Conservation (phyloP, 2,888 invertebrate species). For the Drosophila anceps region DNA sequence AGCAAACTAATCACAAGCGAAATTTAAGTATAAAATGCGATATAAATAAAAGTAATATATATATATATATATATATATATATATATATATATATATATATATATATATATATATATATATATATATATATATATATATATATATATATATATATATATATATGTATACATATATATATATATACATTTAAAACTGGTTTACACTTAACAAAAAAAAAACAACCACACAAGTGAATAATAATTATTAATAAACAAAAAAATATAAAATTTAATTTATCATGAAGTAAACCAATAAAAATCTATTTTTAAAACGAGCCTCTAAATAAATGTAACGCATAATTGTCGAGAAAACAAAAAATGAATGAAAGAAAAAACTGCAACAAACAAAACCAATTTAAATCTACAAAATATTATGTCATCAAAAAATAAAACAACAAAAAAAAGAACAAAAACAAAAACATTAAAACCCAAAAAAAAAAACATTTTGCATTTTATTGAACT, state of each 20-base stretch:
- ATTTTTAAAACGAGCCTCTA: conserved; percentile 75
- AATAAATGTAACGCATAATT: conserved; percentile 70
- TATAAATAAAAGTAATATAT: conserved; percentile 53
- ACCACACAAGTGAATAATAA: conserved; percentile 11
- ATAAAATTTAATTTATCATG: conserved; percentile 69
- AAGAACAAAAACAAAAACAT: conserved; percentile 54
- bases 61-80: conserved; percentile 35
- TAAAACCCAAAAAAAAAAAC: conserved; percentile 52
- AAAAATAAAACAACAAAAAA: conserved; percentile 44
- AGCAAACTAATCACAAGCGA: conserved; percentile 60
- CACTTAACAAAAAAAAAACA: conserved; percentile 53
- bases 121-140: conserved; percentile 28
- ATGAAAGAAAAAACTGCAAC: conserved; percentile 30
- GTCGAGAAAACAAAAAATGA: conserved; percentile 54
- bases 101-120: conserved; percentile 50
- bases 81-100: conserved; percentile 43
- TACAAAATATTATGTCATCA: conserved; percentile 62
- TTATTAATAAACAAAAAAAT: conserved; percentile 24
- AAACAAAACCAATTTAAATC: conserved; percentile 54
- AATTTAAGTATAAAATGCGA: conserved; percentile 60
- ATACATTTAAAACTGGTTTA: conserved; percentile 63
- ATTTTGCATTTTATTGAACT: conserved; percentile 14
- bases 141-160: conserved; percentile 39
- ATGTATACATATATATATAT: conserved; percentile 37
- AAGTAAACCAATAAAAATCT: conserved; percentile 52